phyloP scores from a whole-genome alignment of 2,113 vertebrate genomes.

The Melierax canorus region DNA sequence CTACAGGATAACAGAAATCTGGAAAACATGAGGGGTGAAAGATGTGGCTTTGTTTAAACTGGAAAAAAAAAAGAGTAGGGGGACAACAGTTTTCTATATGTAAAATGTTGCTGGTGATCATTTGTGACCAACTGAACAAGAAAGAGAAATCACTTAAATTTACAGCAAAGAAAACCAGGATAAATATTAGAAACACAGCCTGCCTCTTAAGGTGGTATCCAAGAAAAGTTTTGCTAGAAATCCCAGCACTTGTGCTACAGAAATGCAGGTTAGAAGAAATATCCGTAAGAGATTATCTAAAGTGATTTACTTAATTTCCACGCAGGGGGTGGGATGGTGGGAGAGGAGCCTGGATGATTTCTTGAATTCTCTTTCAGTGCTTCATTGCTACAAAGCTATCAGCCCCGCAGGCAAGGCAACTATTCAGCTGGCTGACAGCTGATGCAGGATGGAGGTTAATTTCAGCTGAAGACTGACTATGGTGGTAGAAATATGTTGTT shows the following conservation, averaged over 20 bases:
- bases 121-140: not conserved
- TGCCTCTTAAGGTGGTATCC: not conserved
- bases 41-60: not conserved
- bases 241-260: not conserved
- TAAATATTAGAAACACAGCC: not conserved
- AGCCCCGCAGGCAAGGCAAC: not conserved
- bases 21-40: not conserved
- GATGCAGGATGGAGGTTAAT: not conserved
- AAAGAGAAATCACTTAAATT: not conserved
- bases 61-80: not conserved
- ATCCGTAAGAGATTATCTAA: not conserved
- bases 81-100: not conserved
- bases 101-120: not conserved
- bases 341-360: not conserved
- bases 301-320: not conserved
- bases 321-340: not conserved
- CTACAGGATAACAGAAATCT: not conserved
- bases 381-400: not conserved
- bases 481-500: not conserved
- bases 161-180: not conserved
- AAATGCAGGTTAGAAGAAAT: not conserved
- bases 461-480: not conserved
- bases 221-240: not conserved
- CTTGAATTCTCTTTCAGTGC: not conserved
- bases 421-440: conserved; percentile 31